phyloP scores from a whole-genome alignment of 2,113 vertebrate genomes.

The Diadophis punctatus region DNA sequence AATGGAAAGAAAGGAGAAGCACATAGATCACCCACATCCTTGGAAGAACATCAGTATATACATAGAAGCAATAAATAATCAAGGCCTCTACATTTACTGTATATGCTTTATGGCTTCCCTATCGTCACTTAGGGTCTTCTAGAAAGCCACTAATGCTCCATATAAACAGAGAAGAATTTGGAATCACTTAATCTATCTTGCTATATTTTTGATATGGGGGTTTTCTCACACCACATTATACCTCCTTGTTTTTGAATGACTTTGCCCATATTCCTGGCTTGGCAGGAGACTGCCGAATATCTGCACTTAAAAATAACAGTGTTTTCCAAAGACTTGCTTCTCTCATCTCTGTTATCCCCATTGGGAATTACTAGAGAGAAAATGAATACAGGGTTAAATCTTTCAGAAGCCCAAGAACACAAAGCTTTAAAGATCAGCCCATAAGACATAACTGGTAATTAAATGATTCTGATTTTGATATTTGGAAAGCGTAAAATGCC shows the following conservation, averaged over 20 bases:
- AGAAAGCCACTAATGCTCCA: neutral
- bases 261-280: neutral
- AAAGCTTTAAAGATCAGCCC: neutral
- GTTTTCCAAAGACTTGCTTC: neutral
- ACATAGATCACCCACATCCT: neutral
- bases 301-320: neutral
- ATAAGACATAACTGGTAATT: neutral
- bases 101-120: neutral
- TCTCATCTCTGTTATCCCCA: neutral
- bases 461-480: neutral
- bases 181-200: neutral
- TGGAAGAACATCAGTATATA: neutral
- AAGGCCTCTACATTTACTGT: neutral
- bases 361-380: neutral
- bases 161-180: neutral
- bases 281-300: neutral
- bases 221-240: neutral
- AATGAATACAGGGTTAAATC: neutral
- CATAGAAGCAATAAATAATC: neutral
- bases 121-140: neutral
- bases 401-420: neutral
- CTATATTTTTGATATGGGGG: neutral
- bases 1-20: neutral
- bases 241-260: neutral
- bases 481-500: constrained; percentile 16